Evolutionary conservation across 2,113 vertebrate genomes (phyloP), one percentile per base, ranked within the genome.

Genomic region (Pedionomus torquatus): DNA sequence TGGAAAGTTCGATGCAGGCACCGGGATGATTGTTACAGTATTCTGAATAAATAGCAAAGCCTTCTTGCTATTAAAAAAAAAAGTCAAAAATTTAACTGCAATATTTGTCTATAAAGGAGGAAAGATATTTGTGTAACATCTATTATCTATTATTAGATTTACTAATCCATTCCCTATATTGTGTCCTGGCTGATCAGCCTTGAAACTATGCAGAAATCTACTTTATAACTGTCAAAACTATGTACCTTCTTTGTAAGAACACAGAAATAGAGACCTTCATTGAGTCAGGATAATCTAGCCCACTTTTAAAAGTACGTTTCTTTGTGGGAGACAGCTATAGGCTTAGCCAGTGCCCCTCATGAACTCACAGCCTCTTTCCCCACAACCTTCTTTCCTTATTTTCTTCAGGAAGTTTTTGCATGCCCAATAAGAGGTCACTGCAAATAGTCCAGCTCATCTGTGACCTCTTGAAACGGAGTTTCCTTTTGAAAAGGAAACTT

Each of bases 1-100:
- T 98, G 81, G 99, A 98, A 81, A 99, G 98, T 84, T 99, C 99
- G 21, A 97, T 93, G 57, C 99, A 99, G 88, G 99, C 99, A 11
- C 98, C 97, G 0, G 99, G 99, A 96, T 99, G 99, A 89, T 99
- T 99, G 97, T 99, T 99, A 78, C 99, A 99, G 93, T 99, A 99
- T 78, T 99, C 99, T 0, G 99, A 99, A 94, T 99, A 99, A 98
- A 99, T 99, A 28, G 99, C 98, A 95, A 99, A 99, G 78, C 99
- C 99, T 70, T 99, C 99, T 93, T 98, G 99, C 99, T 99, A 76
- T 24, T 54, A 69, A 96, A 65, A 87, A 58, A 35, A 21, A 41
- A 39, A 63, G 39, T 33, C 54, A 91, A 37, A 94, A 13, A 28
- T 72, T 95, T 74, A 83, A 48, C 4, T 58, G 1, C 68, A 85